These are phyloP conservation scores for Esox lucius DNA, from an alignment of 2,797 vertebrate genomes.

Conservation along the genomic window DNA sequence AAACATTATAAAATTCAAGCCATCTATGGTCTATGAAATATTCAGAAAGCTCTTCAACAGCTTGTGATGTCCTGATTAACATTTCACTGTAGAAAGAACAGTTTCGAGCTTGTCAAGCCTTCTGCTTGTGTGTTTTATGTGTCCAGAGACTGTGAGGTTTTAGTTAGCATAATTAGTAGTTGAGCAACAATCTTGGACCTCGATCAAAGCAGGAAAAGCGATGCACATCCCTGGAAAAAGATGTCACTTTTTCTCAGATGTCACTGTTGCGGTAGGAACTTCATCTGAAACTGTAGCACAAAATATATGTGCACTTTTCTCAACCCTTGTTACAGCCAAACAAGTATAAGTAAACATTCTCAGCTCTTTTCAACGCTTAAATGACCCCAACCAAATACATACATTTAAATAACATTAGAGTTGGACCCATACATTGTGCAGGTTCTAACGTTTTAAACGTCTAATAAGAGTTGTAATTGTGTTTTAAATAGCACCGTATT, in stretches of 20 bases:
- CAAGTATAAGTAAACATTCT: background rate
- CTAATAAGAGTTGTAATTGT: slow-evolving; percentile 3
- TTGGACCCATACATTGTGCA: background rate
- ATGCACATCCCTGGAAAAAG: background rate
- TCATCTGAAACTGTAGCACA: background rate
- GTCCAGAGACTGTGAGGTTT: slow-evolving; percentile 8
- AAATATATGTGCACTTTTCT: background rate
- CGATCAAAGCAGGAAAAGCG: background rate
- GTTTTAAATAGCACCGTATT: background rate
- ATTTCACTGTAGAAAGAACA: background rate
- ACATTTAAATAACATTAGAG: slow-evolving; percentile 6
- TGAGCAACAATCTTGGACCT: background rate
- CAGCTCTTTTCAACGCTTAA: background rate
- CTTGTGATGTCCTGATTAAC: background rate
- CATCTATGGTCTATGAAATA: background rate
- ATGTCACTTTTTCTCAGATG: too few species aligned
- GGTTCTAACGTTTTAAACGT: slow-evolving; percentile 17
- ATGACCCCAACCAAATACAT: background rate
- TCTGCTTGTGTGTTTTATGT: background rate
- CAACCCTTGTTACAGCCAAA: background rate
- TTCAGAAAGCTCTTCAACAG: background rate
- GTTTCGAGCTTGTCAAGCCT: too few species aligned
- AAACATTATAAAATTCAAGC: background rate
- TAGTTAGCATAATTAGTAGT: background rate
- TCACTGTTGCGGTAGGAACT: background rate